phyloP scores from a whole-genome alignment of 2,113 vertebrate species.

The Acanthochromis polyacanthus region DNA sequence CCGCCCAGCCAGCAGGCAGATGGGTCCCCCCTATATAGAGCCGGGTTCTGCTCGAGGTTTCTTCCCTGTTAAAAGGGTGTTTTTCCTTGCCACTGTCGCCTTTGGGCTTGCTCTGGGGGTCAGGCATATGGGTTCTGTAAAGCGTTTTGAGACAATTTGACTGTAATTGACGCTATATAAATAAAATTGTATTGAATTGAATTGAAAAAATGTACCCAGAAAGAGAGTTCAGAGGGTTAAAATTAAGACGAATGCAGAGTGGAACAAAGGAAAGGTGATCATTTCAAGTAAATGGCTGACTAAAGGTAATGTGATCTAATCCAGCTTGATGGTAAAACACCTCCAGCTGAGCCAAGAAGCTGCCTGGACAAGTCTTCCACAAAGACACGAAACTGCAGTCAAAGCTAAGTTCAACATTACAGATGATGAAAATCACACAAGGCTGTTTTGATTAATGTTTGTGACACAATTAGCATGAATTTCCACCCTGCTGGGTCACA shows the following conservation, averaged over 20 bases:
- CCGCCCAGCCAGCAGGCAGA: too few relatives aligned
- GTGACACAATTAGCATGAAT: background rate
- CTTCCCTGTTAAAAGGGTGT: too few relatives aligned
- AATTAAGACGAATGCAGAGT: background rate
- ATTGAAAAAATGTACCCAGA: too few relatives aligned
- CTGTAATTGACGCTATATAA: too few relatives aligned
- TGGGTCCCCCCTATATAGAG: too few relatives aligned
- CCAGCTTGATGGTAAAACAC: background rate
- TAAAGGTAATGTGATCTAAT: constrained; percentile 2
- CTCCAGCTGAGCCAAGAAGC: background rate
- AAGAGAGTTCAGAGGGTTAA: too few relatives aligned
- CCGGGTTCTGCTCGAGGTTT: too few relatives aligned
- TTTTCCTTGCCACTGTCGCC: too few relatives aligned
- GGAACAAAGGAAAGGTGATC: background rate
- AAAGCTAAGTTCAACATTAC: rapidly evolving
- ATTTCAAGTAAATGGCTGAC: background rate
- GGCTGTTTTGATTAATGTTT: background rate
- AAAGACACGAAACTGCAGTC: background rate
- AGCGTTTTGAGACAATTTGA: too few relatives aligned
- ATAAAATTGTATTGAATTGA: too few relatives aligned
- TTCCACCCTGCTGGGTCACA: constrained; percentile 20
- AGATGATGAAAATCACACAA: rapidly evolving
- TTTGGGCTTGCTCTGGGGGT: too few relatives aligned
- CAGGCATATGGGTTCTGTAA: too few relatives aligned
- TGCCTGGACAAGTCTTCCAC: constrained; percentile 9